A percentile compares a stretch with the other conserved stretches of the same genome.
Conservation (phyloP, 1,140 invertebrate species). For the Atta cephalotes region DNA sequence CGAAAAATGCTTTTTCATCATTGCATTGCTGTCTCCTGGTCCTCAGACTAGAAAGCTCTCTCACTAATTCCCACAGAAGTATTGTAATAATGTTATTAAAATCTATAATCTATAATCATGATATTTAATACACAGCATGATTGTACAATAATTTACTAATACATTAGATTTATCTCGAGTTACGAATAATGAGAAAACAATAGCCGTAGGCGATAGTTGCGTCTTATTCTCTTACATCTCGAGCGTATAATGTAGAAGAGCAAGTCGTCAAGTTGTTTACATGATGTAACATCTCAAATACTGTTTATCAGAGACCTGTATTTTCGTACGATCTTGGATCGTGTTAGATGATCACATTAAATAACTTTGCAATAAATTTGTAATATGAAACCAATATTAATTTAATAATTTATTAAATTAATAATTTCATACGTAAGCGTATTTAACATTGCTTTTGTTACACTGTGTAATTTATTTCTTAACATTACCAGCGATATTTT, state of each 20-base stretch:
- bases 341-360: background rate
- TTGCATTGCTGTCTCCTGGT: too few species aligned
- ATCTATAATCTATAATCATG: background rate
- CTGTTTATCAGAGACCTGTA: background rate
- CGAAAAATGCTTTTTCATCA: too few species aligned
- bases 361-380: conserved; percentile 4
- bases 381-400: conserved; percentile 7
- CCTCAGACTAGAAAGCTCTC: too few species aligned
- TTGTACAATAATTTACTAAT: conserved; percentile 15
- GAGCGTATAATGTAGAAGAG: background rate
- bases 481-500: background rate
- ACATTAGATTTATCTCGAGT: conserved; percentile 23
- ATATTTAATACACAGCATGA: conserved; percentile 28
- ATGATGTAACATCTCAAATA: background rate
- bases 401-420: too few species aligned
- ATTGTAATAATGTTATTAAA: background rate
- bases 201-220: background rate
- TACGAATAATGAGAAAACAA: conserved; percentile 49
- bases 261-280: conserved; percentile 30
- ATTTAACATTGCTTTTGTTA: background rate
- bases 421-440: background rate
- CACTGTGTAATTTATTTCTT: background rate
- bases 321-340: background rate
- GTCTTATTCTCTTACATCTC: background rate
- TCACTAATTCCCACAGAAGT: too few species aligned